Evolutionary conservation across 2,888 invertebrate species (phyloP), one percentile per base, ranked within the genome.

Genomic region (Sinodicranocentrus sp.): DNA sequence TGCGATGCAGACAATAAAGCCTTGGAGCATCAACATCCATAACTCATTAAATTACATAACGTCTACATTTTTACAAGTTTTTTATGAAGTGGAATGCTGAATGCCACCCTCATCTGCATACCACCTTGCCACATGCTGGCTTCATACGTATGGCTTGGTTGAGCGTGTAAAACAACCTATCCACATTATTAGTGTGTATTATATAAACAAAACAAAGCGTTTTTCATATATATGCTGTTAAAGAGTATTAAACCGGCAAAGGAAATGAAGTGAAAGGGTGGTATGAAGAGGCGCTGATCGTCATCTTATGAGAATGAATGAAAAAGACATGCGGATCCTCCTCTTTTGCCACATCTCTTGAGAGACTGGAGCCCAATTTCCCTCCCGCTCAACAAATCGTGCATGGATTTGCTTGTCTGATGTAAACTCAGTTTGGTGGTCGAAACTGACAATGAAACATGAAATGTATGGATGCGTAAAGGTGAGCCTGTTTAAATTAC

Each of bases 81-180:
- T 75, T 82, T 82, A 73, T 82, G 75, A 82, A 82, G 82, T 82
- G 82, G 82, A 82, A 82, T 82, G 73, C 73, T 82, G 73, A 82
- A 82, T 82, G 75, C 82, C 82, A 82, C 82, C 82, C 82, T 82
- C 82, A 82, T 82, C 82, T 82, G 73, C 82, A 82, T 82, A 82
- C 82, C 82, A 82, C 82, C 73, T 67, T 59, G 75, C 82, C 82
- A 82, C 82, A 82, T 82, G 82, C 82, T 82, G 82, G 25, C 75
- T 73, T 82, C 67, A 80, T 68, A 28, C 25, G 65, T 33, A 52
- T 2, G 19, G n/a, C n/a, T 52, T 33, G 59, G 23, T 21, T 71
- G 54, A 71, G 19, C 19, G 54, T n/a, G 39, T 59, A 61, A 77
- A 57, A 70, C 57, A 28, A 67, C 68, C 15, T 15, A 67, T 44